Percentiles rank a stretch among this genome's conserved stretches.
These are phyloP conservation scores for Vulpes lagopus DNA, from an alignment of 2,113 vertebrate genomes.

Conservation along the genomic window DNA sequence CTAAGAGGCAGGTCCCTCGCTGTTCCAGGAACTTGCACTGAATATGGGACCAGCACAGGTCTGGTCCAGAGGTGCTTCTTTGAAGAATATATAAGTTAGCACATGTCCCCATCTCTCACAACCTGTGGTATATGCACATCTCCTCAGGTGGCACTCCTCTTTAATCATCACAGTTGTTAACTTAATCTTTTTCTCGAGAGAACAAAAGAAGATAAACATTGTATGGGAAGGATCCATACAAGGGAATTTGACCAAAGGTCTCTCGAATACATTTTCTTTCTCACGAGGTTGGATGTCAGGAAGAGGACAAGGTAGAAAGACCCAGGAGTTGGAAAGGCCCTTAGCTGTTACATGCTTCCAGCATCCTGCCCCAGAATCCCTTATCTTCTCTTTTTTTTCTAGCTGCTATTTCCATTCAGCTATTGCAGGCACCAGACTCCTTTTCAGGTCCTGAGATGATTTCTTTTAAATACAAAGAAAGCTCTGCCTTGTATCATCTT, in stretches of 20 bases:
- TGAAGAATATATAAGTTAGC: not conserved
- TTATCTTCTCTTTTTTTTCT: not conserved
- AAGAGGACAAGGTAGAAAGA: not conserved
- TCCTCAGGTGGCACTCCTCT: not conserved
- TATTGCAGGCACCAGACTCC: not conserved
- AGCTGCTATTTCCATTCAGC: not conserved
- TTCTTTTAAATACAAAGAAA: constrained; percentile 18
- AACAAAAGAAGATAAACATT: not conserved
- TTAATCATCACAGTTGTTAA: not conserved
- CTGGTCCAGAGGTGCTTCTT: not conserved
- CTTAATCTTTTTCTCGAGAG: not conserved
- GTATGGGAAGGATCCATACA: not conserved
- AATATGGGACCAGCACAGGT: not conserved
- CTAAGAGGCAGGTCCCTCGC: not conserved
- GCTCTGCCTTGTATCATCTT: not conserved
- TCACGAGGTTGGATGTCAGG: not conserved
- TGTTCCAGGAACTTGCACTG: not conserved
- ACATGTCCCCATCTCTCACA: not conserved
- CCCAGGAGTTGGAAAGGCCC: not conserved
- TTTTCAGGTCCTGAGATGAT: not conserved
- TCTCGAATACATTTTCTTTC: not conserved
- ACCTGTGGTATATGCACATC: not conserved
- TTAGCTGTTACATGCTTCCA: not conserved
- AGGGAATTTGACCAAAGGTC: not conserved
- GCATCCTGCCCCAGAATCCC: not conserved